phyloP scores from a whole-genome alignment of 2,888 invertebrate genomes.

The Tetranychus piercei region DNA sequence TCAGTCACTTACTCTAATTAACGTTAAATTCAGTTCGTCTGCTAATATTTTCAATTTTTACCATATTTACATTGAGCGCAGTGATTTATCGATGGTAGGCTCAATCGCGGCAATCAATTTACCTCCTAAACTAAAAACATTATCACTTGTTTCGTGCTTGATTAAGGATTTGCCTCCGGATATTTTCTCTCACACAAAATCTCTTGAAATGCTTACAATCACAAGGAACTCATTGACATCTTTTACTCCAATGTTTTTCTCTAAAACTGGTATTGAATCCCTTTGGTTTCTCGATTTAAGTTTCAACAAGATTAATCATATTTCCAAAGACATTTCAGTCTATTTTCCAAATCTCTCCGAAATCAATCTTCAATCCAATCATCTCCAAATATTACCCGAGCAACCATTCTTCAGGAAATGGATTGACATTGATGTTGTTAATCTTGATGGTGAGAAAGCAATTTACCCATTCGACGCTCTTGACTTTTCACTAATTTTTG shows the following conservation, averaged over 20 bases:
- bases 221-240: background rate
- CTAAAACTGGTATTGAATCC: background rate
- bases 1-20: too few species aligned
- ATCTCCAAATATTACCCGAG: background rate
- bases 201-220: background rate
- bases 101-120: background rate
- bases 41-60: background rate
- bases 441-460: background rate
- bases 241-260: background rate
- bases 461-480: background rate
- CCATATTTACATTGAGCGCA: background rate
- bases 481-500: background rate
- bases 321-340: background rate
- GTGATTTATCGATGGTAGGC: background rate
- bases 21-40: too few species aligned
- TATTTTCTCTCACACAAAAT: background rate
- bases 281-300: background rate
- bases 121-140: background rate
- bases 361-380: background rate
- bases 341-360: background rate
- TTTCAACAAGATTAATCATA: background rate
- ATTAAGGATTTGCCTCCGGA: background rate
- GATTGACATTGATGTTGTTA: background rate
- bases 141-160: background rate
- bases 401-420: background rate